Evolutionary conservation across 2,797 vertebrate genomes (phyloP).

Genomic region (Acanthiza pusilla): DNA sequence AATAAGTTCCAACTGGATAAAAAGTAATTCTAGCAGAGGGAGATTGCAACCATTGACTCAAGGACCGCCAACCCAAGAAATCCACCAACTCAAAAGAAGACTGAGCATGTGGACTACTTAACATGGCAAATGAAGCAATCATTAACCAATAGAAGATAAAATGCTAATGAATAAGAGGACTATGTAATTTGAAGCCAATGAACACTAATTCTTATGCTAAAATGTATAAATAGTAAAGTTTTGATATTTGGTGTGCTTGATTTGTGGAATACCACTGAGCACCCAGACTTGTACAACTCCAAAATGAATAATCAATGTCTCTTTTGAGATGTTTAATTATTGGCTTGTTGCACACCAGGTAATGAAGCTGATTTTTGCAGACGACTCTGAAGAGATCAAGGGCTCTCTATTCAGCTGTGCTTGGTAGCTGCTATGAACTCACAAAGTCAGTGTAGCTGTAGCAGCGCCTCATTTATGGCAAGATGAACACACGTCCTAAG

Average conservation of each 20-base stretch:
- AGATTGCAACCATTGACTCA: not conserved
- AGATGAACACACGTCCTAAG: fast-evolving
- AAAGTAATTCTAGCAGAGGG: not conserved
- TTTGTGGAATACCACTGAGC: not conserved
- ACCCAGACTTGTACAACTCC: not conserved
- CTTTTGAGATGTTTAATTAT: not conserved
- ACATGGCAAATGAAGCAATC: not conserved
- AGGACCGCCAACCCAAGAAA: not conserved
- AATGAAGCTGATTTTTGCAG: not conserved
- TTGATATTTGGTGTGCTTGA: not conserved
- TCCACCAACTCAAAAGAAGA: not conserved
- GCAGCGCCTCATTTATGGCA: fast-evolving
- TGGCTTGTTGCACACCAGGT: not conserved
- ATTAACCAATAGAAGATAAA: not conserved
- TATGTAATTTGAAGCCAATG: not conserved
- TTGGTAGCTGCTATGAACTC: not conserved
- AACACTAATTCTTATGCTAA: not conserved
- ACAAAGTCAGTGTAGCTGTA: no score
- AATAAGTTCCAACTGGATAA: not conserved
- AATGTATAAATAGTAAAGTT: not conserved
- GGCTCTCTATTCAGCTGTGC: not conserved
- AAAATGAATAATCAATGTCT: not conserved
- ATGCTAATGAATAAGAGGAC: not conserved
- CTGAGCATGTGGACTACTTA: not conserved
- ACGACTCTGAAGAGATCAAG: not conserved